Evolutionary conservation across 2,113 vertebrate genomes (phyloP).

Genomic region (Lepisosteus osseus): DNA sequence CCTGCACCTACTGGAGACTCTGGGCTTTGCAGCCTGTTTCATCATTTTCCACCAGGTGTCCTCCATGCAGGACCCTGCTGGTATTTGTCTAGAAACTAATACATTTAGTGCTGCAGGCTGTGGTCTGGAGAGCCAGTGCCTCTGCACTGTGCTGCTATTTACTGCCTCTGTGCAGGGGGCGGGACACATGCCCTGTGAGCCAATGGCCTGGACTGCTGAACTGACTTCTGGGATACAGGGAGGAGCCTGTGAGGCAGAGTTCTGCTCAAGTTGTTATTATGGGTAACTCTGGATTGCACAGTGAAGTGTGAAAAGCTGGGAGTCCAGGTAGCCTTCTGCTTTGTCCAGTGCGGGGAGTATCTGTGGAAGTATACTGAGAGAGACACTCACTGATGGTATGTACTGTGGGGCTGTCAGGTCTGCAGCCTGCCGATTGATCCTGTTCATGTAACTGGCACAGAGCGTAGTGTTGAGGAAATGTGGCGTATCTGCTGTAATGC

Average conservation of each 20-base stretch:
- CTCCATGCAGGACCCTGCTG: no score
- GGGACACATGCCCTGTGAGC: conserved; percentile 24
- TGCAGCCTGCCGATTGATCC: no score
- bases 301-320: conserved; percentile 22
- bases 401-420: conserved; percentile 22
- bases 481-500: no score
- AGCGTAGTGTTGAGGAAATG: no score
- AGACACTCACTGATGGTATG: conserved; percentile 53
- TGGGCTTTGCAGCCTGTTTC: no score
- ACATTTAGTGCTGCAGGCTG: no score
- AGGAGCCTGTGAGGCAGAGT: conserved; percentile 32
- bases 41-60: no score
- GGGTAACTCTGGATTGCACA: conserved; percentile 38
- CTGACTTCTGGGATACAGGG: conserved; percentile 31
- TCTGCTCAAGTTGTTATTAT: conserved; percentile 33
- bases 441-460: no score
- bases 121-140: no score
- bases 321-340: conserved; percentile 29
- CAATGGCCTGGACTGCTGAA: conserved; percentile 45
- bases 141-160: no score
- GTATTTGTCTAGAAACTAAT: no score
- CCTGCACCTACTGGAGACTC: conserved; percentile 10
- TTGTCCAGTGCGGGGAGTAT: conserved; percentile 6
- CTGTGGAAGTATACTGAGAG: conserved; percentile 16
- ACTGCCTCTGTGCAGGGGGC: background rate